Base-by-base conservation (phyloP, 2,113 vertebrate genomes). In the Pygoscelis antarcticus region DNA sequence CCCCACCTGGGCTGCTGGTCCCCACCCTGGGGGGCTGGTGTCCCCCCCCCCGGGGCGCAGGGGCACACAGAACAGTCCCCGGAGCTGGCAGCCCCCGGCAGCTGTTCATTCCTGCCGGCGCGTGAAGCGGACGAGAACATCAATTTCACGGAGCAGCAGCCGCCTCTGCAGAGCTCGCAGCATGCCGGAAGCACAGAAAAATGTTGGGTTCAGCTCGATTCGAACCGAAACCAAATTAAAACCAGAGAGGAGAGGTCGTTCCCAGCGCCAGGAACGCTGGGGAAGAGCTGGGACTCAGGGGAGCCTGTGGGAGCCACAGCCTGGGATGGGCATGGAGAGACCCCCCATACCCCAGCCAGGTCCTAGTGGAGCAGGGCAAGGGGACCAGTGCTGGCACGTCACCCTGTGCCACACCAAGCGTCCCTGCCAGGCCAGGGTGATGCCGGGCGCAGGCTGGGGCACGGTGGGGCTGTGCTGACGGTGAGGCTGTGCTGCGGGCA, bases 61-160 rank as follows among this genome's bases (percentile, higher is more conserved):
- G 54, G 77, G 36, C 36, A 34, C 55, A 42, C 3, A 7, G 68
- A 80, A 71, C 44, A 26, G 81, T 68, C 70, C 62, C 6, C 0
- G 25, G 79, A 76, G 80, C 80, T 13, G 1, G 84, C 89, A 93
- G 89, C 74, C 52, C 93, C 69, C 52, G 3, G 83, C 96, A 97
- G 96, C 96, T 97, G 96, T 93, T 95, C 93, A 93, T 94, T 94
- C 91, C 89, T 95, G 94, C 91, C 2, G 11, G 83, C 2, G 81
- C 77, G 13, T 94, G 94, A 96, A 96, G 89, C 23, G 25, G 79
- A 87, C 1, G 10, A 82, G 96, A 96, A 97, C 96, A 97, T 96
- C 94, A 91, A 97, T 97, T 97, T 97, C 96, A 97, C 57, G 94
- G 94, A 89, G 96, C 93, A 83, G 95, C 57, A 10, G 93, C 89